Percentiles rank a stretch among this genome's conserved stretches.
Conservation (phyloP, 2,888 invertebrate species). For the Andrena fulva region DNA sequence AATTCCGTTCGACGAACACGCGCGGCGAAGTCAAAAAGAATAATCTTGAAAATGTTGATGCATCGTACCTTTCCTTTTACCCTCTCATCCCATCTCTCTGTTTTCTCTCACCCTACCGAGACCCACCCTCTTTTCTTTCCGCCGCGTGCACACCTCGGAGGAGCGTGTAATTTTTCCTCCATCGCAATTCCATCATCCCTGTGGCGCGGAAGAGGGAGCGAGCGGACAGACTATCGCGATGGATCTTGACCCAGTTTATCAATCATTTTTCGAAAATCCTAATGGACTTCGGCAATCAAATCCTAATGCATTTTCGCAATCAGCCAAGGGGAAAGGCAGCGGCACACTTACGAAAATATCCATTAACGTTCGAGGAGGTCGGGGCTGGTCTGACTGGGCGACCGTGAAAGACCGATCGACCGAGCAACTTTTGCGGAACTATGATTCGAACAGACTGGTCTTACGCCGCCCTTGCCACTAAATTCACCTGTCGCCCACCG, state of each 20-base stretch:
- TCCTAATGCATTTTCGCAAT: conserved; percentile 57
- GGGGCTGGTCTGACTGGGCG: conserved; percentile 1
- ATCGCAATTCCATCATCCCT: neutral
- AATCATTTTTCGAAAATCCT: conserved; percentile 43
- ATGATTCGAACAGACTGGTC: conserved; percentile 35
- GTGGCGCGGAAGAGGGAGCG: neutral
- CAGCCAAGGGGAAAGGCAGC: conserved; percentile 27
- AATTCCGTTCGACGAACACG: no score
- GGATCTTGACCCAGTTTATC: conserved; percentile 14
- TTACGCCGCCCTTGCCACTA: neutral
- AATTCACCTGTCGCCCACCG: conserved; percentile 3
- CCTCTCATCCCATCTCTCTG: no score
- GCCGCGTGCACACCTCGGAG: neutral
- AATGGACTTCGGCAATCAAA: conserved; percentile 52
- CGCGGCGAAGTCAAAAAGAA: no score
- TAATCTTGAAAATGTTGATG: no score
- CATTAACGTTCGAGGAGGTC: conserved; percentile 44
- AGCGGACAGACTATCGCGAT: neutral
- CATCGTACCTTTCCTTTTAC: no score
- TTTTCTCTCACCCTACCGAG: no score
- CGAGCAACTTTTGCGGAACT: conserved; percentile 38
- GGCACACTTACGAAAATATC: conserved; percentile 46
- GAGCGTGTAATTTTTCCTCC: neutral
- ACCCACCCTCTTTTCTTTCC: no score
- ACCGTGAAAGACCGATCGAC: conserved; percentile 31